Base-by-base conservation (phyloP, 2,113 vertebrate species). In the Bos indicus region DNA sequence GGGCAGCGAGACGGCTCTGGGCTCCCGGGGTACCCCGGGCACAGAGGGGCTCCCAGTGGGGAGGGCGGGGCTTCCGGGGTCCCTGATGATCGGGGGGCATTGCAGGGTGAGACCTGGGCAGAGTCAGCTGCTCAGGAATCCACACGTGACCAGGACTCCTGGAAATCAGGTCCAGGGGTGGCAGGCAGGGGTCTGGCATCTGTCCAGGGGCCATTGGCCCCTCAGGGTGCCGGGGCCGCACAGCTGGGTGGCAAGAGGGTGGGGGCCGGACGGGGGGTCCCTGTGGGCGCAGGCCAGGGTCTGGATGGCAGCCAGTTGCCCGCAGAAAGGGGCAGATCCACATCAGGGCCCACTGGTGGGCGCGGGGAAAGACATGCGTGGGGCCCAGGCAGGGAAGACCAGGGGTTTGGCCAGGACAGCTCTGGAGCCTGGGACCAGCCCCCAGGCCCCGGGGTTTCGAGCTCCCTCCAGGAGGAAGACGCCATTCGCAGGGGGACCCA, bases 401-500 rank as follows among this genome's bases (percentile, higher is more conserved):
- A 36, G 43, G 36, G 40, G 16, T 43, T 33, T 11, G 81, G 56
- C 30, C 77, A 19, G 4, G 36, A 60, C 11, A 48, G 36, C 21
- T 19, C 0, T 6, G 71, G 30, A n/a, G 14, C 48, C 36, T 74
- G 60, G 36, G 19, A 15, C 26, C 90, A 7, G n/a, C 6, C 26
- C 36, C 21, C 78, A 16, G 54, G 36, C 56, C 86, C 87, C 30
- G 15, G 48, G 33, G 43, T 3, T n/a, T 82, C 64, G 7, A n/a
- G 30, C 6, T 96, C 85, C 74, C 94, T 90, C 74, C 51, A 64
- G 28, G 96, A 64, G 59, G 92, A 86, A 14, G 93, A 60, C 9
- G 17, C 2, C 3, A 0, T 51, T 3, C 10, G 3, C 10, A 7
- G 6, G 26, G 81, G 77, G 0, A 16, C 15, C 3, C 85, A 26